Conservation (phyloP, 2,888 invertebrate species). For the Amaurobius ferox region DNA sequence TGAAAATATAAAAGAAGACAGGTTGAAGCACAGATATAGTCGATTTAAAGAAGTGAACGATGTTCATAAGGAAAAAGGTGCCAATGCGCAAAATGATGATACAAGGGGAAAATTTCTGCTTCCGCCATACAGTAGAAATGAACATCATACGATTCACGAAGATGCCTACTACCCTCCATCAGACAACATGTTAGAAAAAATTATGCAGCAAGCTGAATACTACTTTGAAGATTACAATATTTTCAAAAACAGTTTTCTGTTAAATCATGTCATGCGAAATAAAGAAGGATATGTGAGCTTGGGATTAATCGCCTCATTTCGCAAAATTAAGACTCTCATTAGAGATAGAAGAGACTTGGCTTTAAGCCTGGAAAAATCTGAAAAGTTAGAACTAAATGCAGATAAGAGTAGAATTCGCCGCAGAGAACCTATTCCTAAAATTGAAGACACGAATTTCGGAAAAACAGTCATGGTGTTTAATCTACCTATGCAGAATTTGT, state of each 20-base stretch:
- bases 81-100: too few species aligned
- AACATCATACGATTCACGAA: neutral
- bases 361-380: conserved; percentile 86
- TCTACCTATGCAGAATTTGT: conserved; percentile 89
- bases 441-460: conserved; percentile 94
- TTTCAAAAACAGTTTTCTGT: conserved; percentile 94
- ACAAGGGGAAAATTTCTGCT: neutral
- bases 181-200: conserved; percentile 87
- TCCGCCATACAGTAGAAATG: too few species aligned
- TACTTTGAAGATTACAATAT: conserved; percentile 97
- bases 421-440: conserved; percentile 88
- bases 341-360: conserved; percentile 96
- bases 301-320: conserved; percentile 95
- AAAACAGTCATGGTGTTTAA: conserved; percentile 92
- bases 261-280: conserved; percentile 95
- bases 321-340: conserved; percentile 93
- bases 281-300: conserved; percentile 96
- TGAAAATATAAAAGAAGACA: too few species aligned
- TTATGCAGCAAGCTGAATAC: conserved; percentile 92
- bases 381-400: conserved; percentile 91
- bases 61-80: too few species aligned
- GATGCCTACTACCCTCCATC: conserved; percentile 80
- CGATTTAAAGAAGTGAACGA: too few species aligned
- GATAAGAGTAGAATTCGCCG: conserved; percentile 92
- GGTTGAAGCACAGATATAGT: too few species aligned